Evolutionary conservation across 92 coral and sea anemone species (phyloP).

Genomic region (Bergia sp.): DNA sequence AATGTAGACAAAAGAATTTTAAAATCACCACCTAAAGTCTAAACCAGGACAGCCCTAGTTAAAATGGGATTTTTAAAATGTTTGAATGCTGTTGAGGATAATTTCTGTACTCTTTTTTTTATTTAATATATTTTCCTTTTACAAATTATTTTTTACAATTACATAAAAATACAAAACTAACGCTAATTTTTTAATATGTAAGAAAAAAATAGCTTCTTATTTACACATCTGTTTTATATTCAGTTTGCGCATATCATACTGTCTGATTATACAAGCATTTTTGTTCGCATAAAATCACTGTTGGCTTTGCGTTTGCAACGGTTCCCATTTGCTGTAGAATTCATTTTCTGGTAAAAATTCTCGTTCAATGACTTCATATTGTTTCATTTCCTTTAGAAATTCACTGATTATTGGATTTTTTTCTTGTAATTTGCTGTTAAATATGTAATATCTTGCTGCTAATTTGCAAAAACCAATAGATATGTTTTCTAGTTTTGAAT

Average conservation of each 20-base stretch:
- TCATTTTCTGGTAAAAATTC: slow-evolving; percentile 16
- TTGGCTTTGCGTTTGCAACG: slow-evolving; percentile 22
- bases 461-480: slow-evolving; percentile 28
- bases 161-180: slow-evolving; percentile 5
- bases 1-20: too few relatives aligned
- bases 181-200: background rate
- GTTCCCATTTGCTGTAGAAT: slow-evolving; percentile 30
- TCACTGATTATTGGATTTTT: slow-evolving; percentile 14
- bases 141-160: background rate
- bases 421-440: slow-evolving; percentile 20
- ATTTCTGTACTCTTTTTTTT: too few relatives aligned
- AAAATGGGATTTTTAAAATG: too few relatives aligned
- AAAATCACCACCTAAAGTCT: too few relatives aligned
- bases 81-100: too few relatives aligned
- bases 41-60: too few relatives aligned
- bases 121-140: background rate
- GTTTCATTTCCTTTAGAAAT: slow-evolving; percentile 28
- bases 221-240: slow-evolving; percentile 31
- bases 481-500: slow-evolving; percentile 27
- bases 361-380: slow-evolving; percentile 21
- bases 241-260: slow-evolving; percentile 26
- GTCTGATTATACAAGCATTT: slow-evolving; percentile 23
- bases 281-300: slow-evolving; percentile 22
- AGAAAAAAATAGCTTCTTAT: slow-evolving; percentile 7
- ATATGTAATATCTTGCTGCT: slow-evolving; percentile 33